A percentile compares a stretch with the other conserved stretches of the same genome.
Conservation (phyloP, 1,140 invertebrate species). For the Drosophila insularis region DNA sequence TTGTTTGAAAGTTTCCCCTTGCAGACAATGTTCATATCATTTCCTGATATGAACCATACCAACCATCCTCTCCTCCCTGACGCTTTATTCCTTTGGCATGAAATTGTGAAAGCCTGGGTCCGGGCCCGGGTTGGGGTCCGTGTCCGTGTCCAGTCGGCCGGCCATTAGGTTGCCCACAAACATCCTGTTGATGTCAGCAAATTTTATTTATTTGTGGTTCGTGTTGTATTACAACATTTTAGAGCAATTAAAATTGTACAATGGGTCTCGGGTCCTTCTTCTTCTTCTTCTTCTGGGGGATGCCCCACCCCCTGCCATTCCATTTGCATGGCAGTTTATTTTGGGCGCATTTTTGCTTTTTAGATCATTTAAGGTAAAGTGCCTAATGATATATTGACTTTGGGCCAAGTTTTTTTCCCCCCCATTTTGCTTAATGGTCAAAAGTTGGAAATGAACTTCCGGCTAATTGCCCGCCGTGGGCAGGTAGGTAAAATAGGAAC, state of each 20-base stretch:
- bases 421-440: constrained; percentile 2
- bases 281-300: neutral
- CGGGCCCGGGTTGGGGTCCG: neutral
- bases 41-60: constrained; percentile 37
- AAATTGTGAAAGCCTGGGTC: constrained; percentile 52
- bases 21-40: constrained; percentile 55
- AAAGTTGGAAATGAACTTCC: constrained; percentile 13
- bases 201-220: constrained; percentile 81
- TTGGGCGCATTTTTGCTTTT: constrained; percentile 51
- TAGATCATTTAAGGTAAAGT: constrained; percentile 62
- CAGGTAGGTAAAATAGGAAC: constrained; percentile 21
- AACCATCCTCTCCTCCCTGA: neutral
- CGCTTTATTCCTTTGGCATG: constrained; percentile 29
- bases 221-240: constrained; percentile 79
- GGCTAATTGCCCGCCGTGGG: constrained; percentile 31
- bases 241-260: constrained; percentile 80
- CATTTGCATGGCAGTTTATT: constrained; percentile 54
- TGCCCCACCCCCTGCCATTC: constrained; percentile 17
- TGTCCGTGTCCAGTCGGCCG: constrained; percentile 12
- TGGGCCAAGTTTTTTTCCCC: constrained; percentile 20
- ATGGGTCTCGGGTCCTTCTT: constrained; percentile 30
- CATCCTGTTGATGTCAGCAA: constrained; percentile 80
- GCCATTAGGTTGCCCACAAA: constrained; percentile 70
- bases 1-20: constrained; percentile 16
- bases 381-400: constrained; percentile 77